Base-by-base conservation (phyloP, 1,140 invertebrate genomes). In the Charaxes varanes region DNA sequence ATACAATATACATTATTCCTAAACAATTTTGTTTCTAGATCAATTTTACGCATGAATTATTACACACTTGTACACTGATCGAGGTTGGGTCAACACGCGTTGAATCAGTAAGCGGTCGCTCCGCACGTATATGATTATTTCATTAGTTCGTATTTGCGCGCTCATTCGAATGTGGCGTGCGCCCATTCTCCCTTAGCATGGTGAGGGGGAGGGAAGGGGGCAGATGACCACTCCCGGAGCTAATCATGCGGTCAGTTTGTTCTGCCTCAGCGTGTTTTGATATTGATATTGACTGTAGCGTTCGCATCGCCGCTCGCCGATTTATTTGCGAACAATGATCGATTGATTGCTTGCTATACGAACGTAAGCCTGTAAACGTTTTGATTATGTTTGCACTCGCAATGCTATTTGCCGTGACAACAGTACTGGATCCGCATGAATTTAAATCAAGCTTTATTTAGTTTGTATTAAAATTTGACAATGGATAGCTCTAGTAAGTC, bases 231-330 rank as follows among this genome's bases (percentile, higher is more conserved):
- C 72, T 69, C 68, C 72, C 71, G 62, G 52, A 78, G 70, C 79
- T 83, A 83, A 83, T 83, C 79, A 83, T 74, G 79, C 77, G 79
- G 79, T 79, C 72, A 79, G 79, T 80, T 83, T 83, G 79, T 73
- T 78, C 79, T 80, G 73, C 76, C 73, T 83, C 79, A 77, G 70
- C 78, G 70, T 83, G 73, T 83, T 83, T 80, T 83, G 76, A 80
- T 83, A 83, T 83, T 72, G 76, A 83, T 83, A 83, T 83, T 79
- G 76, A 80, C 73, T 66, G 67, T 71, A 77, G 64, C 61, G 62
- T 55, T 66, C 72, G 74, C 62, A 65, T 79, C 72, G 67, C 62
- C 79, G 77, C 71, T 60, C 58, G 53, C 69, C 67, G 73, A 82
- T 79, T 82, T 82, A 80, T 82, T 80, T 79, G 78, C 74, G 70